Base-by-base conservation (phyloP, 2,113 vertebrate species). In the Neomonachus schauinslandi region DNA sequence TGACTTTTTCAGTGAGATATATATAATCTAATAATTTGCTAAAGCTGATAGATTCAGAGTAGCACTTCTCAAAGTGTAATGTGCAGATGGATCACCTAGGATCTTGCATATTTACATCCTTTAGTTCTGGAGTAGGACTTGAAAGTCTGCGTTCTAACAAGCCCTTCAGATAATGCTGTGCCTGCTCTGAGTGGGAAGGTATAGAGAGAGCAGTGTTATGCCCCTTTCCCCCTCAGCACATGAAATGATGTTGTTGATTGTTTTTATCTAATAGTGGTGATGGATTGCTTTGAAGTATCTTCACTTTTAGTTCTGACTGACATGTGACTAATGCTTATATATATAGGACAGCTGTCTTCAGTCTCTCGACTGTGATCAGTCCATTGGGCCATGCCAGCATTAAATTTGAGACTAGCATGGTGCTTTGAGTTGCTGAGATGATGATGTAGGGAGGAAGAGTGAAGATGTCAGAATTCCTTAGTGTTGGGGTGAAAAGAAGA, bases 381-480 rank as follows among this genome's bases (percentile, higher is more conserved):
- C 59, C 28, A 9, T 7, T 53, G 63, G 6, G 2, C 53, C 16
- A 7, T 59, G 24, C 9, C n/a, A 65, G 8, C 46, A 46, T 77
- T 92, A 53, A 57, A 26, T 13, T 36, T 51, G 18, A 4, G 19
- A 49, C 33, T 51, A n/a, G 31, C 5, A 21, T 67, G 76, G 21
- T n/a, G 33, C 67, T 96, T 67, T 55, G 63, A 76, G 84, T 57
- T 89, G 53, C 42, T 63, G 59, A 87, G 67, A 33, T 39, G 39
- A 49, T 31, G 55, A n/a, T 94, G 36, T 4, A n/a, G 42, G 36
- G 51, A 76, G n/a, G 21, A 4, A 18, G 39, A 59, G 57, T 89
- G 55, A 80, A 89, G 71, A 74, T 46, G 13, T 79, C 55, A 36
- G 63, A 57, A 77, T 86, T 94, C 31, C 42, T 89, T 18, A 21